Percentiles rank a stretch among this genome's conserved stretches.
Evolutionary conservation across 2,888 invertebrate genomes (phyloP).

Genomic region (Electrophaes corylata): DNA sequence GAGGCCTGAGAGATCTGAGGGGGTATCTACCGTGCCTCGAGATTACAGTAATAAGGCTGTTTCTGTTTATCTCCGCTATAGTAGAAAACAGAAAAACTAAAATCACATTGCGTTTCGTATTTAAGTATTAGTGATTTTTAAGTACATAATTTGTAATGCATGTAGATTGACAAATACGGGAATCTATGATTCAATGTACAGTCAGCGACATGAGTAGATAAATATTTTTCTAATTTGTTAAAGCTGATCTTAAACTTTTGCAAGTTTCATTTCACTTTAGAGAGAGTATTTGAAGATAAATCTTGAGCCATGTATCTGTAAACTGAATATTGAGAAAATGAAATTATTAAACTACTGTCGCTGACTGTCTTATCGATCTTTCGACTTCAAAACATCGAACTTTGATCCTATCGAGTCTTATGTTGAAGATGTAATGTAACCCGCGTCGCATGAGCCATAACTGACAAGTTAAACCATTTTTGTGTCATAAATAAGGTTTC

Average conservation of each 20-base stretch:
- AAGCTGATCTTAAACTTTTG: too few relatives aligned
- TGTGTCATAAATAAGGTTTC: background rate
- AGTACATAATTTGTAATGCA: constrained; percentile 27
- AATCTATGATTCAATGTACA: constrained; percentile 9
- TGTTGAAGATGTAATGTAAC: constrained; percentile 17
- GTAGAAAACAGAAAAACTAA: background rate
- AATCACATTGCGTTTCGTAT: constrained; percentile 13
- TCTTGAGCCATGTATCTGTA: too few relatives aligned
- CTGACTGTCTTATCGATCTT: background rate
- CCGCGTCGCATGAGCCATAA: background rate
- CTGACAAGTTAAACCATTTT: constrained; percentile 6
- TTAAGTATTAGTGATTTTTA: constrained; percentile 25
- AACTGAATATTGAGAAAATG: too few relatives aligned
- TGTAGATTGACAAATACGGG: constrained; percentile 17
- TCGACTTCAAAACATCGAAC: constrained; percentile 40
- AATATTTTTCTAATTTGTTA: too few relatives aligned
- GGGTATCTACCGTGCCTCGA: too few relatives aligned
- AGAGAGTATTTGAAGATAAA: too few relatives aligned
- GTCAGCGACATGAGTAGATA: too few relatives aligned
- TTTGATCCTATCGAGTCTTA: constrained; percentile 36
- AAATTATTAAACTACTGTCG: too few relatives aligned
- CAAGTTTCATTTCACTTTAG: too few relatives aligned
- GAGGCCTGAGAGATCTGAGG: too few relatives aligned
- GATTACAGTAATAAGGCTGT: too few relatives aligned
- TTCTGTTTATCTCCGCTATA: too few relatives aligned